Evolutionary conservation across 2,113 vertebrate genomes (phyloP).

Genomic region (Ptilorrhoa leucosticta): DNA sequence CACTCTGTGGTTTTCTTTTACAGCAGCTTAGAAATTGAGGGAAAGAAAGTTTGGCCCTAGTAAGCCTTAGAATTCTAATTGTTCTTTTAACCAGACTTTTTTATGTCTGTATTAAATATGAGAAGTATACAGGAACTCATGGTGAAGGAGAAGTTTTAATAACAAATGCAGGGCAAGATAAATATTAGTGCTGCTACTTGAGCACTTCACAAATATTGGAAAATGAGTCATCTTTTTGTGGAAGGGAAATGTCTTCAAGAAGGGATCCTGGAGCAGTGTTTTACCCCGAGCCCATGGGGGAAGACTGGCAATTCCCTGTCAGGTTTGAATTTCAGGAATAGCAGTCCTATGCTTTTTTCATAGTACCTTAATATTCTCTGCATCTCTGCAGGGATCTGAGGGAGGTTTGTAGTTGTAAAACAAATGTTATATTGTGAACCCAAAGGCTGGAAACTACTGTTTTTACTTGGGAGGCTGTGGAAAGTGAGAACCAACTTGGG

Average conservation of each 20-base stretch:
- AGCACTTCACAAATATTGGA: neutral
- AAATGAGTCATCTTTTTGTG: neutral
- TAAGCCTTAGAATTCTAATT: neutral
- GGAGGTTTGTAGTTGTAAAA: neutral
- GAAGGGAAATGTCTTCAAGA: neutral
- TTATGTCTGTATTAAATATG: neutral
- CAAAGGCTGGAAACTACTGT: neutral
- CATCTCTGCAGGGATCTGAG: neutral
- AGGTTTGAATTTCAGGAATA: neutral
- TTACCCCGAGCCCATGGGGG: neutral
- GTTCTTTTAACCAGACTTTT: neutral
- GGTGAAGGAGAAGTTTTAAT: neutral
- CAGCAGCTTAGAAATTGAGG: neutral
- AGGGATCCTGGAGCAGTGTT: neutral
- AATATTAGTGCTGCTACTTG: slow-evolving; percentile 28
- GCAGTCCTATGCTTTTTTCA: neutral
- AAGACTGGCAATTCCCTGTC: neutral
- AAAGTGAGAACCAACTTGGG: neutral
- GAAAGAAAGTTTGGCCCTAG: neutral
- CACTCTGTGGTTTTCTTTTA: neutral
- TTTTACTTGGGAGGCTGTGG: neutral
- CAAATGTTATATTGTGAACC: neutral
- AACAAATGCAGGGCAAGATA: slow-evolving; percentile 24
- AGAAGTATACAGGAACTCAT: neutral
- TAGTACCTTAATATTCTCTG: neutral